phyloP scores from a whole-genome alignment of 2,113 vertebrate species.

The Petaurus breviceps region DNA sequence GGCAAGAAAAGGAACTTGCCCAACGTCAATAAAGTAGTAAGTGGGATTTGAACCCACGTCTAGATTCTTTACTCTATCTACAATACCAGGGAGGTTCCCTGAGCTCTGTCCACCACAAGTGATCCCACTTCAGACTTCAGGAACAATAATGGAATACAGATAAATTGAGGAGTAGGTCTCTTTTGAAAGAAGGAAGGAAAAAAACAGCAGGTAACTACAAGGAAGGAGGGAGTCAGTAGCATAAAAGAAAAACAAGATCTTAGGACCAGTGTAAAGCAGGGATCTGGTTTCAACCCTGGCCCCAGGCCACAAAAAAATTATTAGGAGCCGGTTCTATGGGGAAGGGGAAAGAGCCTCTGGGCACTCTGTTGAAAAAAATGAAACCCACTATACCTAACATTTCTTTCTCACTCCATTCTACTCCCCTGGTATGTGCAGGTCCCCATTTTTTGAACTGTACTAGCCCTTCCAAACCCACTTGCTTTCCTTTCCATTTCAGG shows the following conservation, averaged over 20 bases:
- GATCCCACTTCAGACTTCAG: background rate
- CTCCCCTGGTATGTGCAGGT: background rate
- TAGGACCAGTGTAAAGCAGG: conserved; percentile 59
- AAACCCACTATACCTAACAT: background rate
- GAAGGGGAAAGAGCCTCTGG: background rate
- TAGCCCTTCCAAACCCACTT: background rate
- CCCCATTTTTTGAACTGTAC: background rate
- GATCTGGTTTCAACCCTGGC: conserved; percentile 65
- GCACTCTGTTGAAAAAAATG: background rate
- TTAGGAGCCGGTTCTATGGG: background rate
- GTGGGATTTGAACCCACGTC: background rate
- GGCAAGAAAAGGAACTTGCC: background rate
- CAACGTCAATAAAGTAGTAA: background rate
- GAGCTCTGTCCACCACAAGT: too few relatives aligned
- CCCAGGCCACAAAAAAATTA: conserved; percentile 15
- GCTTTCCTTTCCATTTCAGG: background rate
- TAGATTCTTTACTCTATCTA: too few relatives aligned
- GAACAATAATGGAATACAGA: background rate
- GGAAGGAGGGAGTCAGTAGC: background rate
- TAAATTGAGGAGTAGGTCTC: background rate
- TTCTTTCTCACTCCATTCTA: background rate
- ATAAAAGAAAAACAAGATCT: background rate
- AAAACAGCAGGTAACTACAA: background rate
- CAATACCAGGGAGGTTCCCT: background rate
- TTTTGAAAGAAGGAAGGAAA: background rate